Base-by-base conservation (phyloP, 2,797 vertebrate species). In the Rhodeus uyekii region DNA sequence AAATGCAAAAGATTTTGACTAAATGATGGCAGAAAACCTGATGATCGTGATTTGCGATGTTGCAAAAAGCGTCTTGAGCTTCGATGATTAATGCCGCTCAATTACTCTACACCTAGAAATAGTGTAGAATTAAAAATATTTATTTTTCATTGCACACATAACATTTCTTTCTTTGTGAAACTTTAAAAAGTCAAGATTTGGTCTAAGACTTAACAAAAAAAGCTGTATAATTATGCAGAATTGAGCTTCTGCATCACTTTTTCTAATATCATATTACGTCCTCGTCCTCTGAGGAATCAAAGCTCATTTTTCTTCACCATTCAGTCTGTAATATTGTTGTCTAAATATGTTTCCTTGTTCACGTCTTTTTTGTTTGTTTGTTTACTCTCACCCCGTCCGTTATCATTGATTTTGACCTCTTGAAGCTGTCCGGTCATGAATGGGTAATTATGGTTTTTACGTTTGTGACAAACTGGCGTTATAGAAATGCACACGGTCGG, bases 281-380 rank as follows among this genome's bases (percentile, higher is more conserved):
- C 58, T 79, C 44, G 29, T 77, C 78, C 85, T 88, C 82, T 84
- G 83, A 84, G 86, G 55, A 65, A 24, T 83, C 64, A 44, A 48
- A 19, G 39, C 64, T 84, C 79, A 71, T 82, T 85, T 81, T 88
- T 81, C 78, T 83, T 84, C 76, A 69, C 76, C 76, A 65, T 82
- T 84, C 78, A 68, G 78, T 86, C 85, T 81, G 61, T 61, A 73
- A 85, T 48, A 36, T n/a, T n/a, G n/a, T n/a, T 58, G 65, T 74
- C 71, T 72, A 78, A 72, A 76, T 83, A 67, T 13, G 19, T 42
- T 32, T 83, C 22, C 65, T 78, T 80, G 46, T 53, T 34, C 42
- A 48, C 48, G 71, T 80, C 73, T 68, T 58, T 38, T 53, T 76
- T 83, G n/a, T n/a, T n/a, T n/a, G n/a, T 13, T 32, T 3, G 6